Conservation (phyloP, 2,888 invertebrate species). For the Trachelus stipa region DNA sequence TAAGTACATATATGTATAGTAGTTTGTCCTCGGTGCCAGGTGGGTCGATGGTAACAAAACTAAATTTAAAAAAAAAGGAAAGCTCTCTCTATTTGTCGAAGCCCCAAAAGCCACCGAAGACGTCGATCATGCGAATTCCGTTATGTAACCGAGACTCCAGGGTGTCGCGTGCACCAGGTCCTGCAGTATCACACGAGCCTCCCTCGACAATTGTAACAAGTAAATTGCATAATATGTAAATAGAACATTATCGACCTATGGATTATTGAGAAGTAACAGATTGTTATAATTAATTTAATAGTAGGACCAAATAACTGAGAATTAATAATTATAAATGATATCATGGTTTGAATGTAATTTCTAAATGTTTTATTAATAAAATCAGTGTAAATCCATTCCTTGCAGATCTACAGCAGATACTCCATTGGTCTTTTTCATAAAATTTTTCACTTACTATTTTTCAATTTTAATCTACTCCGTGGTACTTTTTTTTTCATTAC, state of each 20-base stretch:
- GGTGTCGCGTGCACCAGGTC: constrained; percentile 21
- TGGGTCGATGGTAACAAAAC: background rate
- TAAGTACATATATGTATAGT: background rate
- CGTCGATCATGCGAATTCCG: background rate
- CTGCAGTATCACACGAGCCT: constrained; percentile 27
- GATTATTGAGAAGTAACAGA: constrained; percentile 27
- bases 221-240: constrained; percentile 35
- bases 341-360: constrained; percentile 59
- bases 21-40: background rate
- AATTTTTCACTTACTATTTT: background rate
- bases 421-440: background rate
- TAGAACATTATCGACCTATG: constrained; percentile 12
- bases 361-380: constrained; percentile 64
- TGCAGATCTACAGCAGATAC: background rate
- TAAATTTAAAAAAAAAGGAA: background rate
- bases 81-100: background rate
- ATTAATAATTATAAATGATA: constrained; percentile 49
- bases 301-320: constrained; percentile 49
- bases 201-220: constrained; percentile 30
- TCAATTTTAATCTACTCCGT: background rate
- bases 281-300: constrained; percentile 56
- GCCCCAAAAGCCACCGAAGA: background rate
- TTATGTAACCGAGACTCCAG: constrained; percentile 13
- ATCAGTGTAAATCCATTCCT: constrained; percentile 25
- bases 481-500: background rate